Evolutionary conservation across 2,797 vertebrate species (phyloP), one percentile per base, ranked within the genome.

Genomic region (Phylloscopus collybita): DNA sequence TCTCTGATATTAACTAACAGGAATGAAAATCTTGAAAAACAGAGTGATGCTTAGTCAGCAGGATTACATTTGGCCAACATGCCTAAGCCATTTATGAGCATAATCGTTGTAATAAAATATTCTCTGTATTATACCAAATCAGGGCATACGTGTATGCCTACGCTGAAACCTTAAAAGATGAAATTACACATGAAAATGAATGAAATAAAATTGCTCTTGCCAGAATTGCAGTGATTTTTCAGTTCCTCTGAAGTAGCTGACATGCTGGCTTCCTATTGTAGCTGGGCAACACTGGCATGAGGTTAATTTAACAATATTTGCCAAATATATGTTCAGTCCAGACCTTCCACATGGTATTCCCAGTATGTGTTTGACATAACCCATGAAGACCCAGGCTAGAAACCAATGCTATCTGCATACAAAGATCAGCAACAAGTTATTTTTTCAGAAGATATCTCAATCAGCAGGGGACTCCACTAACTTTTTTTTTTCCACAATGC

Each of bases 371-470:
- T 97, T 98, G 97, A 97, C 97, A 97, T 92, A 95, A 98, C 95
- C 97, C 95, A 86, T 96, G 97, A 97, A 96, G 97, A 95, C 94
- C 82, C 90, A 97, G 97, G 96, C 97, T 91, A 90, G 95, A 97
- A 97, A 95, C 93, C 75, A 95, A 67, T 18, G 47, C 38, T 93
- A 80, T 93, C 85, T 92, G 60, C 82, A 91, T 97, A 97, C 90
- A 92, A 93, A 91, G 92, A 93, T 91, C 93, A 96, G 81, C 89
- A 95, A 49, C 30, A 93, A 97, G 93, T 96, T 97, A 86, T 95
- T 97, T 96, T 96, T 97, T 97, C 83, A 93, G 98, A 98, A 98
- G 98, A 99, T 98, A 98, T 99, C 98, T 99, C 98, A 99, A 99
- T 99, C 99, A 98, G 98, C 98, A 62, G 98, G 98, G 98, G 98